A percentile compares a stretch with the other conserved stretches of the same genome.
Evolutionary conservation across 2,797 vertebrate genomes (phyloP).

Genomic region (Cynopterus sphinx): DNA sequence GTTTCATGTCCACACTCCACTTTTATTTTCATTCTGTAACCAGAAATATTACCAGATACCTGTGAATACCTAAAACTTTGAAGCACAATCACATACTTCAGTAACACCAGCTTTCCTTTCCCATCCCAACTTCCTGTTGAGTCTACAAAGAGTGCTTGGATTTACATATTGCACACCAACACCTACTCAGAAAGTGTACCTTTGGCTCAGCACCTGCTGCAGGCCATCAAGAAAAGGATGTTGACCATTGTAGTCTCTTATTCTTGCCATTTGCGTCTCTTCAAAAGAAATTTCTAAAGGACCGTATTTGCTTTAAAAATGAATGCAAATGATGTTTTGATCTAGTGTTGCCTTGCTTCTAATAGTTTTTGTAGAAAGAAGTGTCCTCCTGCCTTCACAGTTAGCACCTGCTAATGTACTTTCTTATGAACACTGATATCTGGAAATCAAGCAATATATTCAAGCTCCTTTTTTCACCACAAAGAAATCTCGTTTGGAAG

Average conservation of each 20-base stretch:
- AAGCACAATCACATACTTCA: neutral
- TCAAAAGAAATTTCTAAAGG: neutral
- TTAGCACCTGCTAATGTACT: neutral
- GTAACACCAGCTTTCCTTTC: neutral
- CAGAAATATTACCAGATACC: neutral
- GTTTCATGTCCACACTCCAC: neutral
- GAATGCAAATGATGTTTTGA: neutral
- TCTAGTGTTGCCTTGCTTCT: neutral
- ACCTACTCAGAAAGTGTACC: neutral
- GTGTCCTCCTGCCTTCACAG: neutral
- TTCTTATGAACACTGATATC: neutral
- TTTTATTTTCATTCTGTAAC: neutral
- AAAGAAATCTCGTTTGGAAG: neutral
- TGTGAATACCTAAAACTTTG: neutral
- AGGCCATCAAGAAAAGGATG: neutral
- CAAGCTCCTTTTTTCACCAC: neutral
- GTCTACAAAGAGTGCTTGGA: neutral
- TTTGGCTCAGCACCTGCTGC: neutral
- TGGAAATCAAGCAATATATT: neutral
- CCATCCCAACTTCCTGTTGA: neutral
- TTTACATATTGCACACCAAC: neutral
- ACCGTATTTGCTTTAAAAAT: constrained; percentile 1
- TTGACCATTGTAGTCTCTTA: neutral
- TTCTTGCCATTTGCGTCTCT: neutral
- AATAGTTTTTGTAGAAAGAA: neutral